Evolutionary conservation across 2,113 vertebrate species (phyloP).

Genomic region (Rhizomys pruinosus): DNA sequence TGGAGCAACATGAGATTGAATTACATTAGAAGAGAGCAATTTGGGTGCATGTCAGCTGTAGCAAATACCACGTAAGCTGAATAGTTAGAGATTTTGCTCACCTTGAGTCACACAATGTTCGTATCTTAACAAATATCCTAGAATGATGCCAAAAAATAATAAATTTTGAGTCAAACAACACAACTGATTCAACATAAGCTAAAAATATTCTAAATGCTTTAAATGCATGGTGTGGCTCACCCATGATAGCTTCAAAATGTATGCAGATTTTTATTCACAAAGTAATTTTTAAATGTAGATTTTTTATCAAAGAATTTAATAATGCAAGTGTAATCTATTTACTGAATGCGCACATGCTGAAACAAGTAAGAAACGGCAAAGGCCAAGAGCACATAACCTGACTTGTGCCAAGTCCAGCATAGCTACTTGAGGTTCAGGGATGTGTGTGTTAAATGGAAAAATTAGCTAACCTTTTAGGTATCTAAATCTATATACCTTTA

Average conservation of each 20-base stretch:
- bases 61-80: slow-evolving; percentile 71
- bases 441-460: slow-evolving; percentile 5
- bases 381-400: not conserved
- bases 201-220: slow-evolving; percentile 68
- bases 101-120: slow-evolving; percentile 58
- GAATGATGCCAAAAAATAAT: slow-evolving; percentile 37
- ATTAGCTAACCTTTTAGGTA: slow-evolving; percentile 51
- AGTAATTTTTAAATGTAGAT: slow-evolving; percentile 74
- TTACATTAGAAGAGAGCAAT: slow-evolving; percentile 75
- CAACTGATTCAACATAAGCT: slow-evolving; percentile 71
- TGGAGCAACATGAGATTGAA: slow-evolving; percentile 85
- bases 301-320: slow-evolving; percentile 71
- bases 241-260: slow-evolving; percentile 67
- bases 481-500: slow-evolving; percentile 33
- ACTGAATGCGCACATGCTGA: slow-evolving; percentile 24
- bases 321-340: slow-evolving; percentile 58
- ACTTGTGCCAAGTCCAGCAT: not conserved
- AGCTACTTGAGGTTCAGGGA: slow-evolving; percentile 19
- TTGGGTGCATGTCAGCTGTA: slow-evolving; percentile 70
- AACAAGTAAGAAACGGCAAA: slow-evolving; percentile 1
- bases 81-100: slow-evolving; percentile 78
- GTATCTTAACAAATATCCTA: slow-evolving; percentile 74
- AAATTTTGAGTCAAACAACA: slow-evolving; percentile 66
- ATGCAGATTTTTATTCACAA: slow-evolving; percentile 64
- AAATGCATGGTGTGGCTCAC: slow-evolving; percentile 59